phyloP scores from a whole-genome alignment of 2,888 invertebrate genomes.

The Aleiodes alternator region DNA sequence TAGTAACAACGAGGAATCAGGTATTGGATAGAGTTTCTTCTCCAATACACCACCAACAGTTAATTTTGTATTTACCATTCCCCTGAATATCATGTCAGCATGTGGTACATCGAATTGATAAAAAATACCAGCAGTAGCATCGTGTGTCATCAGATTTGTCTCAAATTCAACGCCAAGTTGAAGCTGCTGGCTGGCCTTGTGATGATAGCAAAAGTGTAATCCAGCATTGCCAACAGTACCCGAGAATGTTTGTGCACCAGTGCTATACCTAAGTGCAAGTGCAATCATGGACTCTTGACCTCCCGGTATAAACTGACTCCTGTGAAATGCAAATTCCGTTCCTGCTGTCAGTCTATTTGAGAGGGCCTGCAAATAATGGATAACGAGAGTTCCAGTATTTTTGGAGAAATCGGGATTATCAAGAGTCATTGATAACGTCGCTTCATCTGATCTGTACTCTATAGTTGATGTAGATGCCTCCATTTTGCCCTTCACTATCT shows the following conservation, averaged over 20 bases:
- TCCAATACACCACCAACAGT: constrained; percentile 81
- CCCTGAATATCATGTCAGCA: constrained; percentile 80
- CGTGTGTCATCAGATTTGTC: constrained; percentile 78
- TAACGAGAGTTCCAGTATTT: constrained; percentile 64
- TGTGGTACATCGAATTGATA: constrained; percentile 81
- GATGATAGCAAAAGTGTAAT: constrained; percentile 80
- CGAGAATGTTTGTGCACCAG: constrained; percentile 82
- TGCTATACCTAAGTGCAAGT: constrained; percentile 74
- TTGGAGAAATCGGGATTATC: constrained; percentile 64
- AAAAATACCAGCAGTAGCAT: constrained; percentile 80
- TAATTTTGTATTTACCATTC: constrained; percentile 79
- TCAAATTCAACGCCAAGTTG: constrained; percentile 83
- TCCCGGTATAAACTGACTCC: constrained; percentile 60
- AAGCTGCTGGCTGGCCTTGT: constrained; percentile 79
- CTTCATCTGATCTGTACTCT: constrained; percentile 72
- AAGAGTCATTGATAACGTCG: constrained; percentile 65
- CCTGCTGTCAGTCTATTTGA: constrained; percentile 70
- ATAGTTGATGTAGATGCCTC: constrained; percentile 61
- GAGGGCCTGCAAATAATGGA: constrained; percentile 70
- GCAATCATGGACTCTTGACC: constrained; percentile 65
- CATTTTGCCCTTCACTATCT: constrained; percentile 62
- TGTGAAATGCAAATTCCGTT: constrained; percentile 66
- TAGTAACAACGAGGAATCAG: constrained; percentile 80
- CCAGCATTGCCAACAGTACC: constrained; percentile 78
- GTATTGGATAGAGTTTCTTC: constrained; percentile 80